These are phyloP conservation scores for Myopa tessellatipennis DNA, from an alignment of 2,888 invertebrate genomes.

Conservation along the genomic window DNA sequence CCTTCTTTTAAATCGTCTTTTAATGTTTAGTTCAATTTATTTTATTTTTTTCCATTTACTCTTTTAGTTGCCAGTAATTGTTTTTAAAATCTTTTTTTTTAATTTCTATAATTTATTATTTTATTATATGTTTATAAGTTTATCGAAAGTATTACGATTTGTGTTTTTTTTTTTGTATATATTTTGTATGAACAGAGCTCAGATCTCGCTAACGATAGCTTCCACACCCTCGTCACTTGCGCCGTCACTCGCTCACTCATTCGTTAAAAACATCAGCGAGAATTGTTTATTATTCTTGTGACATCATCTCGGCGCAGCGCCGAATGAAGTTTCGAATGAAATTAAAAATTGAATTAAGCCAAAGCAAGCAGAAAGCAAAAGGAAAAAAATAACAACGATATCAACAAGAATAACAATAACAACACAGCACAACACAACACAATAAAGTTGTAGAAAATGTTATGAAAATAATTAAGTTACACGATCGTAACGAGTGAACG, in stretches of 20 bases:
- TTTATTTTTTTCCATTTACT: background rate
- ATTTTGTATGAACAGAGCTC: no score
- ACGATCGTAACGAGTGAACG: constrained; percentile 16
- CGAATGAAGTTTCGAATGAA: constrained; percentile 32
- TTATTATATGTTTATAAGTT: background rate
- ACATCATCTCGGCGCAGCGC: constrained; percentile 32
- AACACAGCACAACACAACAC: background rate
- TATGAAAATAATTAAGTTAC: constrained; percentile 23
- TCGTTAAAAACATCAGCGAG: background rate
- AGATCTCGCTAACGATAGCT: no score
- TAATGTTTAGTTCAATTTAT: background rate
- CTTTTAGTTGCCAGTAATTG: background rate
- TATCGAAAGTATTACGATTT: background rate
- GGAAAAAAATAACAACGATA: constrained; percentile 4
- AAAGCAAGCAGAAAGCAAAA: background rate
- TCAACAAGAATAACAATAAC: background rate
- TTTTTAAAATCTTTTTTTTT: constrained; percentile 5
- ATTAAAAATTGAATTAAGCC: constrained; percentile 26
- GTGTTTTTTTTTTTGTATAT: background rate
- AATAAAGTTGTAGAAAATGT: background rate
- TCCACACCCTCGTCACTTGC: background rate
- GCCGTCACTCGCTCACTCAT: background rate
- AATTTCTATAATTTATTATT: background rate
- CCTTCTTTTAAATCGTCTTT: background rate
- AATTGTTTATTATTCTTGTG: constrained; percentile 37